Percentiles rank a stretch among this genome's conserved stretches.
These are phyloP conservation scores for Trissonchulus latispiculum DNA, from an alignment of 2,888 invertebrate species.

Conservation along the genomic window DNA sequence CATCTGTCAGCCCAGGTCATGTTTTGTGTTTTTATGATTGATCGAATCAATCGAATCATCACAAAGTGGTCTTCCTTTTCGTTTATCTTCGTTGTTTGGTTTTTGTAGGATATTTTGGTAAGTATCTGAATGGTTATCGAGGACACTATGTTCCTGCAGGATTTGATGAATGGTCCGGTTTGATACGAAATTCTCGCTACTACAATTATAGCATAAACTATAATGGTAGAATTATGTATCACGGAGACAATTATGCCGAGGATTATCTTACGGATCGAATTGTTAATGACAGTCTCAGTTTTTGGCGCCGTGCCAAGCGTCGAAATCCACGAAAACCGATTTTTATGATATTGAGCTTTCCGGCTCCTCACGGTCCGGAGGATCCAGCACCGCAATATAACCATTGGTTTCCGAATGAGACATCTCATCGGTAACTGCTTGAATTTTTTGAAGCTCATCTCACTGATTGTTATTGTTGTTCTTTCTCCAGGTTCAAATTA, in stretches of 20 bases:
- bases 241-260: constrained; percentile 82
- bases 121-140: constrained; percentile 92
- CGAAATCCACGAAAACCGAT: constrained; percentile 79
- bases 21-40: too few species aligned
- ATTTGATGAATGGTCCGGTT: constrained; percentile 88
- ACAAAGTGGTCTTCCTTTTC: too few species aligned
- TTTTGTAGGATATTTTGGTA: constrained; percentile 80
- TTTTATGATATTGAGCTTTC: too few species aligned
- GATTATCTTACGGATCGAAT: constrained; percentile 90
- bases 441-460: too few species aligned
- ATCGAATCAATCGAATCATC: too few species aligned
- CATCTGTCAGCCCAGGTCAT: too few species aligned
- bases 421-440: constrained; percentile 93
- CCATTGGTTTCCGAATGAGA: constrained; percentile 83
- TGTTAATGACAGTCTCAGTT: constrained; percentile 87
- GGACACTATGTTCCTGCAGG: constrained; percentile 82
- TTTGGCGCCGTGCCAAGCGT: constrained; percentile 55
- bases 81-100: too few species aligned
- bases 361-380: constrained; percentile 94
- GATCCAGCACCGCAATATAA: constrained; percentile 94
- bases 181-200: constrained; percentile 90
- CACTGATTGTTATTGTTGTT: too few species aligned
- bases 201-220: constrained; percentile 96
- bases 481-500: too few species aligned
- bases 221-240: constrained; percentile 86